Evolutionary conservation across 2,797 vertebrate genomes (phyloP).

Genomic region (Oryzias sinensis): DNA sequence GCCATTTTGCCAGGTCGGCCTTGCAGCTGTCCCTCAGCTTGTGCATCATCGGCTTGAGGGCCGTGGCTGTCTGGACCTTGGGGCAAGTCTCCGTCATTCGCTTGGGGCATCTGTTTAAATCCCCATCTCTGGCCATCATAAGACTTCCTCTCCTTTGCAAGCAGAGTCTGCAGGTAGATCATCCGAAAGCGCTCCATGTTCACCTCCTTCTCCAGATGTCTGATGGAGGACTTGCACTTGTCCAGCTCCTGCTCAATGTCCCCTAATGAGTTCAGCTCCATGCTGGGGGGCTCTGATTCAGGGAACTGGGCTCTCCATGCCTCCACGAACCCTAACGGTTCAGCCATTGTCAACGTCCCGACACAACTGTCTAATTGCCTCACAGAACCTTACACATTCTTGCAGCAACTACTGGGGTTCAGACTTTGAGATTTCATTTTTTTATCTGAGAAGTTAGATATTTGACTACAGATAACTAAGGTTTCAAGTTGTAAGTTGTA

Average conservation of each 20-base stretch:
- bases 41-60: slow-evolving; percentile 31
- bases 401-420: slow-evolving; percentile 11
- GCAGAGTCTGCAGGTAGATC: slow-evolving; percentile 98
- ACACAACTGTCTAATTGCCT: slow-evolving; percentile 30
- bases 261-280: slow-evolving; percentile 90
- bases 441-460: neutral
- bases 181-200: slow-evolving; percentile 98
- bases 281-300: slow-evolving; percentile 91
- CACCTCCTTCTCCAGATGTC: slow-evolving; percentile 92
- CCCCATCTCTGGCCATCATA: slow-evolving; percentile 96
- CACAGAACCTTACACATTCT: slow-evolving; percentile 12
- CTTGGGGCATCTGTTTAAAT: slow-evolving; percentile 78
- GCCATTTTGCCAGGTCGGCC: slow-evolving; percentile 59
- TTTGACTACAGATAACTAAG: no score
- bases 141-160: slow-evolving; percentile 94
- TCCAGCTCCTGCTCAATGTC: slow-evolving; percentile 95
- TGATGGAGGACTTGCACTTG: slow-evolving; percentile 91
- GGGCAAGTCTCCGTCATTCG: slow-evolving; percentile 52
- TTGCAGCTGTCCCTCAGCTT: slow-evolving; percentile 31
- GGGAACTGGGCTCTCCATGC: slow-evolving; percentile 98
- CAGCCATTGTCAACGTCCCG: slow-evolving; percentile 79
- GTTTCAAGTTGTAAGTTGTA: slow-evolving; percentile 10
- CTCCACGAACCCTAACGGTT: slow-evolving; percentile 94
- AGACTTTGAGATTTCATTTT: slow-evolving; percentile 41
- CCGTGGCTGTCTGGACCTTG: slow-evolving; percentile 30